Conservation (phyloP, 2,113 vertebrate genomes). For the Cyanistes caeruleus region DNA sequence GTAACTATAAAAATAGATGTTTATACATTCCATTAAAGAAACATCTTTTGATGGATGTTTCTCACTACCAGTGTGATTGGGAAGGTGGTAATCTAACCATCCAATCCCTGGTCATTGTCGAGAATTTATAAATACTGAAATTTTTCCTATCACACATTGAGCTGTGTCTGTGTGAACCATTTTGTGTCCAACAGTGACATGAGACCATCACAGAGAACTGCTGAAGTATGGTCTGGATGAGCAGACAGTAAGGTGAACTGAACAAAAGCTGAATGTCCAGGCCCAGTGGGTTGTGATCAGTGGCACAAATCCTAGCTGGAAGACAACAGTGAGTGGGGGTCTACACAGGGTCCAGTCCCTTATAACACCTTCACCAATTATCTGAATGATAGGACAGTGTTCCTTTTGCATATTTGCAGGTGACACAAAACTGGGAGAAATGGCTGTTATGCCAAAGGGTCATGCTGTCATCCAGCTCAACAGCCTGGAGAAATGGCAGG, state of each 20-base stretch:
- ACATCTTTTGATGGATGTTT: no score
- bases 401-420: neutral
- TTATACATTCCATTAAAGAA: no score
- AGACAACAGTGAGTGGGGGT: neutral
- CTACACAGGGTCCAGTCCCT: neutral
- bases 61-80: no score
- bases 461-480: neutral
- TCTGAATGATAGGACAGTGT: neutral
- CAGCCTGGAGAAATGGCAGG: neutral
- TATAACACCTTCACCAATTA: neutral
- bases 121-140: no score
- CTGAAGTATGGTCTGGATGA: neutral
- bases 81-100: no score
- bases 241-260: neutral
- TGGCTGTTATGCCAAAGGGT: neutral
- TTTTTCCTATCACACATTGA: no score
- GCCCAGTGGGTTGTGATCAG: fast-evolving
- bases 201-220: neutral
- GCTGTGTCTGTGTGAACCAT: no score
- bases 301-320: neutral
- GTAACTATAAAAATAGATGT: no score
- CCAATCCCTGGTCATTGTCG: no score
- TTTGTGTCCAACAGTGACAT: no score
- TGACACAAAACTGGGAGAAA: neutral
- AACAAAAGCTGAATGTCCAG: neutral